Base-by-base conservation (phyloP, 2,797 vertebrate species). In the Sebastes steindachneri region DNA sequence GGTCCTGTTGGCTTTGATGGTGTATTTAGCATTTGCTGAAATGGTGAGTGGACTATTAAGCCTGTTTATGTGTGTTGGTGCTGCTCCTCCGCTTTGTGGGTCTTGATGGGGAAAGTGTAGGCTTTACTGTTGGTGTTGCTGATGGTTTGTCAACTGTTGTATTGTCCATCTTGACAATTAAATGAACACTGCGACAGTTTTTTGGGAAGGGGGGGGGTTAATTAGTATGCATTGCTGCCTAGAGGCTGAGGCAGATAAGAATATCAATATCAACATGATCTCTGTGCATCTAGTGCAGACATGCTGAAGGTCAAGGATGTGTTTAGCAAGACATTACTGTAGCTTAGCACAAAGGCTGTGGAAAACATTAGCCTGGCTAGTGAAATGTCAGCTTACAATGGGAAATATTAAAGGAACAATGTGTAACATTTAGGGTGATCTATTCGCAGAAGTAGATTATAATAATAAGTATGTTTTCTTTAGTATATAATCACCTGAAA, bases 11-110 rank as follows among this genome's bases (percentile, higher is more conserved):
- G 77, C 81, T 88, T 73, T 87, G 80, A 88, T 83, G 10, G 57
- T 55, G 63, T 79, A 65, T 88, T 90, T 88, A 84, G 84, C 77
- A 64, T 89, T 84, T 79, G 9, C 58, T 82, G 33, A 80, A 76
- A 80, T 67, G 63, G 62, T 73, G 58, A 64, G 9, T 37, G 60
- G 79, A 85, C 58, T 75, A 68, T 73, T 28, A 41, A 21, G 53
- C 31, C 25, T 23, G 51, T 45, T 19, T 70, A 41, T 35, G n/a
- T 23, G 9, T 68, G 65, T 62, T 28, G 28, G 68, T 75, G 73
- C 28, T 31, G 7, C 33, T 73, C 9, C 33, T 73, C 35, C 63
- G 64, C 53, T 65, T 58, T 11, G 12, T 77, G 31, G 58, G 9
- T 76, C 33, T 68, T 73, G 17, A 69, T 69, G 5, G 25, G 19